phyloP scores from a whole-genome alignment of 2,113 vertebrate species.

The Leucopsar rothschildi region DNA sequence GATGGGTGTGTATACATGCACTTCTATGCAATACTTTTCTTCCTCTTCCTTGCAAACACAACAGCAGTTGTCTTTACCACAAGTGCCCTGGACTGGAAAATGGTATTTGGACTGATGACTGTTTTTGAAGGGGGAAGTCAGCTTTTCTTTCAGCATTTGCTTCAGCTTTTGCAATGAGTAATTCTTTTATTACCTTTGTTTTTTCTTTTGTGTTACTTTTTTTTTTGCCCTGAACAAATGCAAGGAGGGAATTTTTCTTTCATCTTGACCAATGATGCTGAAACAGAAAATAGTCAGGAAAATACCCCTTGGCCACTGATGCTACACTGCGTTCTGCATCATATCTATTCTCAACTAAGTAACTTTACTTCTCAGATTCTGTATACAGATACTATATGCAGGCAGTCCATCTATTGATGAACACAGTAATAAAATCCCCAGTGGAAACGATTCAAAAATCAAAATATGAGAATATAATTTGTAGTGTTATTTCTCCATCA shows the following conservation, averaged over 20 bases:
- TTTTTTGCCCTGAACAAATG: not conserved
- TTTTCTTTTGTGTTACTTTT: no score
- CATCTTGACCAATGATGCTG: not conserved
- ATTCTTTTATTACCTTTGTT: not conserved
- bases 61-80: not conserved
- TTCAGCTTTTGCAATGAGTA: not conserved
- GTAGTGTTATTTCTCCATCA: not conserved
- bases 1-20: fast-evolving
- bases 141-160: not conserved
- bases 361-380: not conserved
- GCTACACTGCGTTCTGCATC: not conserved
- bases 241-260: not conserved
- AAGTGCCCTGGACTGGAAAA: not conserved
- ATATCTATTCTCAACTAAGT: not conserved
- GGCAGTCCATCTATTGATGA: not conserved
- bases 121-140: not conserved
- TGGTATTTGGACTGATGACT: not conserved
- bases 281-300: not conserved
- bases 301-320: not conserved
- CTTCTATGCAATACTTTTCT: not conserved
- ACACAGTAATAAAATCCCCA: not conserved
- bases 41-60: not conserved
- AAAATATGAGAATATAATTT: not conserved
- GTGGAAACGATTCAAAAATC: not conserved
- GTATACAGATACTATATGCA: not conserved